A percentile compares a stretch with the other conserved stretches of the same genome.
phyloP scores from a whole-genome alignment of 2,797 vertebrate species.

The Rallus crepitans region DNA sequence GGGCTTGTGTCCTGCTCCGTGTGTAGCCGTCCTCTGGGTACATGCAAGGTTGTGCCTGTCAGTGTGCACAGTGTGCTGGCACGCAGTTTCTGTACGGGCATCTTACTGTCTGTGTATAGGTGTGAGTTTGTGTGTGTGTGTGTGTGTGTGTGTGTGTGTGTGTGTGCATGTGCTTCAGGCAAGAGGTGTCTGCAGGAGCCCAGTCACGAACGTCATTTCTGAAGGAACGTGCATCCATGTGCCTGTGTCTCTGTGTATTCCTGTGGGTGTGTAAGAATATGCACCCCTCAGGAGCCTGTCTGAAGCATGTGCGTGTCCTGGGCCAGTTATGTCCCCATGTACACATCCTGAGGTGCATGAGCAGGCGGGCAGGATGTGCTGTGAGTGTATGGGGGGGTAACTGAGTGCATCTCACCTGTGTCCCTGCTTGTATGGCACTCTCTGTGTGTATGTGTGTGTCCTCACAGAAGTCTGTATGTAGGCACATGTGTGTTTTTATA shows the following conservation, averaged over 20 bases:
- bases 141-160: background rate
- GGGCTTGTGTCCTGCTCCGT: background rate
- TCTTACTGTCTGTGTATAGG: background rate
- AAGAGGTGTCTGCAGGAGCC: background rate
- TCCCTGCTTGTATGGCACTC: background rate
- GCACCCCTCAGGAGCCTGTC: background rate
- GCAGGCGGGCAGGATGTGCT: background rate
- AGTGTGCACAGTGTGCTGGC: background rate
- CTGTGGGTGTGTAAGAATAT: background rate
- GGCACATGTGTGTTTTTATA: background rate
- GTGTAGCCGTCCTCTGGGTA: background rate
- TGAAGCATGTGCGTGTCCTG: background rate
- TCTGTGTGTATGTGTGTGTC: background rate
- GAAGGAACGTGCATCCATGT: background rate
- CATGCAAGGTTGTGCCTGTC: rapidly evolving
- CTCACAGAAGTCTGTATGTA: background rate
- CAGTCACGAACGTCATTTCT: rapidly evolving
- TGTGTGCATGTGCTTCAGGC: background rate
- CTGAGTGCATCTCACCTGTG: background rate
- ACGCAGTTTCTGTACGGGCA: background rate
- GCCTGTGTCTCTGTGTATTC: rapidly evolving
- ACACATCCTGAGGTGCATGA: background rate
- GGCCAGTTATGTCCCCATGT: rapidly evolving
- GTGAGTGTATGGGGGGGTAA: background rate
- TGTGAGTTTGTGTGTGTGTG: background rate